Conservation (phyloP, 92 coral and sea anemone genomes). For the Palythoa caribaeorum region DNA sequence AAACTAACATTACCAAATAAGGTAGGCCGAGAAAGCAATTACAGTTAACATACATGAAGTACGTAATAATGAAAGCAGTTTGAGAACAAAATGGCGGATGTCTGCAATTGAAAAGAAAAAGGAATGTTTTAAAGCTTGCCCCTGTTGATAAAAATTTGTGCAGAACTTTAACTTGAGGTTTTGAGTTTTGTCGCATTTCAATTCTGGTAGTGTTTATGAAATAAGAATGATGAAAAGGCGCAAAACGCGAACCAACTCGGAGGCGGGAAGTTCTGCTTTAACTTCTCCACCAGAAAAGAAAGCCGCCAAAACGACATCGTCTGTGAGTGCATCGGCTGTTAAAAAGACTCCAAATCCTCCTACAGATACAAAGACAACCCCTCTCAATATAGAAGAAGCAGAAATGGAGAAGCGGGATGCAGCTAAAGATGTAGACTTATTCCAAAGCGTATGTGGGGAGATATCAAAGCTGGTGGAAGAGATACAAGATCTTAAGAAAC, state of each 20-base stretch:
- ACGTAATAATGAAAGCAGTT: neutral
- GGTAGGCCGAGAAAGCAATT: constrained; percentile 43
- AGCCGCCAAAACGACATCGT: constrained; percentile 59
- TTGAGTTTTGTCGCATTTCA: neutral
- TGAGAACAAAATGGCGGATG: constrained; percentile 50
- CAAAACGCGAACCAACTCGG: constrained; percentile 81
- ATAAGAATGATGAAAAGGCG: constrained; percentile 80
- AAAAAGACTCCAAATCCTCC: constrained; percentile 64
- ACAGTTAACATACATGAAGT: constrained; percentile 11
- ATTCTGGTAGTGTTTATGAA: neutral
- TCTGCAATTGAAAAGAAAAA: neutral
- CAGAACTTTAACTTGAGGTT: neutral
- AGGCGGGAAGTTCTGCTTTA: constrained; percentile 70
- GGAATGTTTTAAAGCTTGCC: neutral
- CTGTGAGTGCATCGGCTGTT: constrained; percentile 33
- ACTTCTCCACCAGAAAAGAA: constrained; percentile 76
- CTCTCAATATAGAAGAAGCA: constrained; percentile 61
- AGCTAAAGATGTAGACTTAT: constrained; percentile 74
- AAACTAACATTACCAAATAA: constrained; percentile 65
- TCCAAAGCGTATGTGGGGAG: constrained; percentile 84
- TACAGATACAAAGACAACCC: constrained; percentile 47
- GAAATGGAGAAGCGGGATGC: constrained; percentile 87
- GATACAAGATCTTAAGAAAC: constrained; percentile 79
- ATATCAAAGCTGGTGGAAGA: constrained; percentile 85
- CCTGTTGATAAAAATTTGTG: neutral